phyloP scores from a whole-genome alignment of 2,888 invertebrate species.

The Agrochola macilenta region DNA sequence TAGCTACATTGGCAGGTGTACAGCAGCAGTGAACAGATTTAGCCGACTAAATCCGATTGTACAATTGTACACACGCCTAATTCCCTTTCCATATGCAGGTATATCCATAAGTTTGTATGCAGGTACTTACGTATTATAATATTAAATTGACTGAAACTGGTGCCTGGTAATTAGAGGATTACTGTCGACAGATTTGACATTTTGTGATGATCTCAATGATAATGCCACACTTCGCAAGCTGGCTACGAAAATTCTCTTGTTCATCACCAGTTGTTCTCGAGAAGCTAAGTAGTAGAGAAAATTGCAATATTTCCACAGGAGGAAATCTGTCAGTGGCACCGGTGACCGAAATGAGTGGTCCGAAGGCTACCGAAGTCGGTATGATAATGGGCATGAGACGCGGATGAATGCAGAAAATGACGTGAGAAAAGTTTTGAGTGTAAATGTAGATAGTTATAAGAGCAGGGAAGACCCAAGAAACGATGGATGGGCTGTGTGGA shows the following conservation, averaged over 20 bases:
- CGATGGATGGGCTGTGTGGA: too few relatives aligned
- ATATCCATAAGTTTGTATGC: neutral
- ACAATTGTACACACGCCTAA: constrained; percentile 66
- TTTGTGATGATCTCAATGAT: neutral
- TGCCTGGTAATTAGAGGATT: neutral
- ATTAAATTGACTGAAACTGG: constrained; percentile 17
- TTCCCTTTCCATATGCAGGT: constrained; percentile 38
- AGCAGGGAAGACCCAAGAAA: neutral
- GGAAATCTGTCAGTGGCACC: neutral
- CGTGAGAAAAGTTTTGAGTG: neutral
- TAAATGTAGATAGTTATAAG: neutral
- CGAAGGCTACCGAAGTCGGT: too few relatives aligned
- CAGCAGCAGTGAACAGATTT: constrained; percentile 60
- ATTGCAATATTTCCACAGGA: neutral
- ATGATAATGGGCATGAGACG: neutral
- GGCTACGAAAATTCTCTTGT: neutral
- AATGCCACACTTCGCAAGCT: neutral
- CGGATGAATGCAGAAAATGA: neutral
- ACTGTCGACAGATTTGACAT: too few relatives aligned
- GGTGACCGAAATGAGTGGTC: neutral
- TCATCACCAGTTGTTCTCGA: too few relatives aligned
- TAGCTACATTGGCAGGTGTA: constrained; percentile 15
- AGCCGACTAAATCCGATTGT: constrained; percentile 59
- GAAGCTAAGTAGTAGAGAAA: too few relatives aligned
- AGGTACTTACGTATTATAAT: constrained; percentile 4